Percentiles rank a stretch among this genome's conserved stretches.
Conservation (phyloP, 2,797 vertebrate genomes). For the Poeciliopsis turneri region DNA sequence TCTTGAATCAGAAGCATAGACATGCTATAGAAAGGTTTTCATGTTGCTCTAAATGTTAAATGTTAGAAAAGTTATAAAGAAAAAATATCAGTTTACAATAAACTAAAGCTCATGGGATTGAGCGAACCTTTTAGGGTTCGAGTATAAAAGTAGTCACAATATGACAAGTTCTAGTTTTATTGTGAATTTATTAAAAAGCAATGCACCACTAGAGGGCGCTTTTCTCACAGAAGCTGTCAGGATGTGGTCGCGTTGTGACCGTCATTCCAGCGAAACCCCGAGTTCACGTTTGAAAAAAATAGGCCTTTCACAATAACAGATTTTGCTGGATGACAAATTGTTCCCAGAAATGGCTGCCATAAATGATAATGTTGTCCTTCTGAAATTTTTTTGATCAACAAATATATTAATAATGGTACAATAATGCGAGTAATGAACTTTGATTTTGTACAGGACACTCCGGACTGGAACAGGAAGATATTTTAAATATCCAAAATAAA, state of each 20-base stretch:
- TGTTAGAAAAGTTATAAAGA: not conserved
- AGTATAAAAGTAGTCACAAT: not conserved
- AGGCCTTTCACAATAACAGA: not conserved
- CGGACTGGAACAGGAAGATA: too few species aligned
- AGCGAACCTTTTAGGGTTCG: not conserved
- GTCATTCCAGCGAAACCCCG: not conserved
- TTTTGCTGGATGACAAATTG: too few species aligned
- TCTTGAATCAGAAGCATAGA: not conserved
- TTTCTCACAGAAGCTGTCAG: conserved; percentile 1
- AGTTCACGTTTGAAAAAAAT: not conserved
- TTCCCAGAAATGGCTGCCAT: too few species aligned
- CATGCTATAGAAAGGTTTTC: not conserved
- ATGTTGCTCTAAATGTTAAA: not conserved
- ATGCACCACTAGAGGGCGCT: conserved; percentile 39
- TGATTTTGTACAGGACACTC: too few species aligned
- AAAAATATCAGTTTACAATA: not conserved
- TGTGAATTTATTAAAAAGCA: not conserved
- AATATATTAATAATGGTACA: too few species aligned
- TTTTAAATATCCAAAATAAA: too few species aligned
- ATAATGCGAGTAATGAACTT: too few species aligned
- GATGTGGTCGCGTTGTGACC: not conserved
- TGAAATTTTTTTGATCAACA: too few species aligned
- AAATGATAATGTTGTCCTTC: too few species aligned
- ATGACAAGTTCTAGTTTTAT: not conserved
- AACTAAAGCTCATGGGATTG: not conserved